phyloP scores from a whole-genome alignment of 2,888 invertebrate genomes.

The Caenorhabditis sinica region DNA sequence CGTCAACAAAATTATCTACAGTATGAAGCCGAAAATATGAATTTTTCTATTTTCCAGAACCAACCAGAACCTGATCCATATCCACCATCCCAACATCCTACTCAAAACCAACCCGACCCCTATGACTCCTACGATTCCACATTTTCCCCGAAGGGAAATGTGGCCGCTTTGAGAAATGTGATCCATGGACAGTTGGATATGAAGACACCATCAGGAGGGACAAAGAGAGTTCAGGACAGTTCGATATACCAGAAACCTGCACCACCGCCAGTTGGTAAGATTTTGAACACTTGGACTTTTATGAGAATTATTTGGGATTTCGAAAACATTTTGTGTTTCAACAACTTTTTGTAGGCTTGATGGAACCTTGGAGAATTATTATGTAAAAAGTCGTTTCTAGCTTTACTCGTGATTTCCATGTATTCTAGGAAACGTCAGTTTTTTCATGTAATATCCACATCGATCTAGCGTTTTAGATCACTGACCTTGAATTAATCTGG shows the following conservation, averaged over 20 bases:
- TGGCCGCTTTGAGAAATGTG: constrained; percentile 66
- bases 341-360: too few relatives aligned
- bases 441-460: too few relatives aligned
- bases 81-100: background rate
- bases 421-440: too few relatives aligned
- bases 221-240: background rate
- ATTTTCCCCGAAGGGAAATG: constrained; percentile 50
- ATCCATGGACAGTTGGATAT: constrained; percentile 69
- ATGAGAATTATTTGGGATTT: too few relatives aligned
- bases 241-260: constrained; percentile 36
- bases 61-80: background rate
- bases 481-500: too few relatives aligned
- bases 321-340: background rate
- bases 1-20: too few relatives aligned
- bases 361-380: too few relatives aligned
- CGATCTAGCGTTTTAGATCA: too few relatives aligned
- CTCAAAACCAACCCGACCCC: background rate
- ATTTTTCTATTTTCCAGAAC: background rate
- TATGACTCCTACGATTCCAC: background rate
- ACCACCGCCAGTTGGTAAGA: constrained; percentile 31
- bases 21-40: background rate
- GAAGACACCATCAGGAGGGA: constrained; percentile 58
- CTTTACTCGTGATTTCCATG: too few relatives aligned
- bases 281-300: background rate
- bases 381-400: too few relatives aligned